Evolutionary conservation across 2,797 vertebrate species (phyloP).

Genomic region (Smutsia temminckii): DNA sequence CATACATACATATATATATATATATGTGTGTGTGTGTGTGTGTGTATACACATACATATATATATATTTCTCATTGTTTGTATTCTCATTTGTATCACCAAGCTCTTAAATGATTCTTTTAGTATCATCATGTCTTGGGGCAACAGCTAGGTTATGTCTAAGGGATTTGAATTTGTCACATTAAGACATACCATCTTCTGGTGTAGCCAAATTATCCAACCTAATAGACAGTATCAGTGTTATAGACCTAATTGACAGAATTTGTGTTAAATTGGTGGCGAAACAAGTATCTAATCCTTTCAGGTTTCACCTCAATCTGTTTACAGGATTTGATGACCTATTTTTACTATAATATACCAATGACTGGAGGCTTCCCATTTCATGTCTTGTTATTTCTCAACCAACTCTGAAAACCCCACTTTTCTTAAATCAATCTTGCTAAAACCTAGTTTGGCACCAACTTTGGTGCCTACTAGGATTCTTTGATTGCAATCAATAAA

Average conservation of each 20-base stretch:
- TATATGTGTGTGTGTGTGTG: neutral
- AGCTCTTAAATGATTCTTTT: neutral
- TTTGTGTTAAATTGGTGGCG: neutral
- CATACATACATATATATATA: too few species aligned
- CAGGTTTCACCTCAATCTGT: neutral
- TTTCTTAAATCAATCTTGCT: neutral
- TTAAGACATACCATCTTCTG: neutral
- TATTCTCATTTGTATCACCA: neutral
- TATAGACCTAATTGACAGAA: neutral
- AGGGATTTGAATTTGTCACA: neutral
- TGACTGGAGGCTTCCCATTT: neutral
- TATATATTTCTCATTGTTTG: neutral
- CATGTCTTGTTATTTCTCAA: neutral
- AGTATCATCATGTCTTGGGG: neutral
- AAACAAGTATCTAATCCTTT: neutral
- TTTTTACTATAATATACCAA: neutral
- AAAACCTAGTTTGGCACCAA: neutral
- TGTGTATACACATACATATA: neutral
- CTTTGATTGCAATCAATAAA: neutral
- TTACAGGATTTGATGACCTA: neutral
- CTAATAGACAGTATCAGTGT: neutral
- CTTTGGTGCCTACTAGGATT: neutral
- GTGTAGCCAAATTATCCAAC: neutral
- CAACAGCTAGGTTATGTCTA: neutral
- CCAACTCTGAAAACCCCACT: neutral